A percentile compares a stretch with the other conserved stretches of the same genome.
phyloP scores from a whole-genome alignment of 2,888 invertebrate species.

The Eurytoma adleriae region DNA sequence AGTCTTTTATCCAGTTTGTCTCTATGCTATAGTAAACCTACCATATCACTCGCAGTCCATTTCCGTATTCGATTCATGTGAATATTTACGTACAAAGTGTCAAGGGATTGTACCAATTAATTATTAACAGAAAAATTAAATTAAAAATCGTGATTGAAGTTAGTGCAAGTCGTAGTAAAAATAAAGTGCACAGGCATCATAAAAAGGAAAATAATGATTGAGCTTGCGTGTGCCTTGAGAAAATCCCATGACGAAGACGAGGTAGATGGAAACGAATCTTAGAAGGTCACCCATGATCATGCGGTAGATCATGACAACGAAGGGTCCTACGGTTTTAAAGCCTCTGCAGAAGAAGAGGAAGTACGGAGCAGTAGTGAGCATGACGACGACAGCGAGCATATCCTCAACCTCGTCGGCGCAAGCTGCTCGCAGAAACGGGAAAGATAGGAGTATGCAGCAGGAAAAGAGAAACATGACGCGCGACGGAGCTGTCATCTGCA shows the following conservation, averaged over 20 bases:
- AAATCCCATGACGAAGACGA: slow-evolving; percentile 98
- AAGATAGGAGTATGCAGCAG: slow-evolving; percentile 90
- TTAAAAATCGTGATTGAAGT: not conserved
- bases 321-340: slow-evolving; percentile 98
- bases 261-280: slow-evolving; percentile 96
- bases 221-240: slow-evolving; percentile 84
- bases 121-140: too few relatives aligned
- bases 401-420: slow-evolving; percentile 94
- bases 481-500: slow-evolving; percentile 90
- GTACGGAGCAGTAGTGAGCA: slow-evolving; percentile 97
- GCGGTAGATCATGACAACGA: slow-evolving; percentile 99
- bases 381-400: slow-evolving; percentile 92
- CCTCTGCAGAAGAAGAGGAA: slow-evolving; percentile 99
- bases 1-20: too few relatives aligned
- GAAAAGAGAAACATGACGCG: slow-evolving; percentile 97
- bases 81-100: too few relatives aligned
- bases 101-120: not conserved
- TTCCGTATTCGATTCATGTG: too few relatives aligned
- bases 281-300: slow-evolving; percentile 98
- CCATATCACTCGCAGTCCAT: too few relatives aligned
- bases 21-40: too few relatives aligned
- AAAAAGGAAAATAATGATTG: not conserved
- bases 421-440: slow-evolving; percentile 89
- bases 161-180: not conserved
- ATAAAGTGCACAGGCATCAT: not conserved